Percentiles rank a stretch among this genome's conserved stretches.
Conservation (phyloP, 2,797 vertebrate genomes). For the Acrossocheilus fasciatus region DNA sequence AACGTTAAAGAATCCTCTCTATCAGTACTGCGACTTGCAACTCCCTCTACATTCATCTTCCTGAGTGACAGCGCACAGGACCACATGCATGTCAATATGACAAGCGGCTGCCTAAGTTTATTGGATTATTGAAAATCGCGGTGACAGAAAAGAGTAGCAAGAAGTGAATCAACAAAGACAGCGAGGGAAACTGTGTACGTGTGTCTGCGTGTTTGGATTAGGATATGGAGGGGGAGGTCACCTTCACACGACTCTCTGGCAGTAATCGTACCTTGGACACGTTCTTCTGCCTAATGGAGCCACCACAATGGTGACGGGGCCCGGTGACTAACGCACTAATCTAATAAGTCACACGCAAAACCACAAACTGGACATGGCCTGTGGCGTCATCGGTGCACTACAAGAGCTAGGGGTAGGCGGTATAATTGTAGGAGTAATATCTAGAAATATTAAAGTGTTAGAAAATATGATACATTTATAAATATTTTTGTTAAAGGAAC, state of each 20-base stretch:
- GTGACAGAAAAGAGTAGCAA: constrained; percentile 34
- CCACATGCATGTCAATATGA: constrained; percentile 46
- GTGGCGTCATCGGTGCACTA: neutral
- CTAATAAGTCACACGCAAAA: constrained; percentile 38
- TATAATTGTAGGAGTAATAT: neutral
- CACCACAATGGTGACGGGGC: constrained; percentile 4
- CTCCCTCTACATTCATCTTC: constrained; percentile 47
- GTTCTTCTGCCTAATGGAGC: constrained; percentile 35
- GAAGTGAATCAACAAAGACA: constrained; percentile 21
- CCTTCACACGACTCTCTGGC: constrained; percentile 51
- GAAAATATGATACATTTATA: neutral
- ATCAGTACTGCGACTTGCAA: constrained; percentile 15
- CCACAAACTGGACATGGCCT: neutral
- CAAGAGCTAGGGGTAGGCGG: neutral
- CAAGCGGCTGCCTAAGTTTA: constrained; percentile 34
- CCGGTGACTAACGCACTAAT: constrained; percentile 22
- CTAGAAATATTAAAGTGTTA: neutral
- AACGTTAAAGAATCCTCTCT: constrained; percentile 26
- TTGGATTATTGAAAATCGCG: constrained; percentile 50
- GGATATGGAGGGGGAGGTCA: constrained; percentile 36
- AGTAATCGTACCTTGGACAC: constrained; percentile 18
- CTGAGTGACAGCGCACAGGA: constrained; percentile 41
- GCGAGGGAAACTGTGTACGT: constrained; percentile 1
- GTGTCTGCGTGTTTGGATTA: constrained; percentile 29
- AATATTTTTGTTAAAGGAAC: neutral